Evolutionary conservation across 2,888 invertebrate species (phyloP), one percentile per base, ranked within the genome.

Genomic region (Chalcis sispes): DNA sequence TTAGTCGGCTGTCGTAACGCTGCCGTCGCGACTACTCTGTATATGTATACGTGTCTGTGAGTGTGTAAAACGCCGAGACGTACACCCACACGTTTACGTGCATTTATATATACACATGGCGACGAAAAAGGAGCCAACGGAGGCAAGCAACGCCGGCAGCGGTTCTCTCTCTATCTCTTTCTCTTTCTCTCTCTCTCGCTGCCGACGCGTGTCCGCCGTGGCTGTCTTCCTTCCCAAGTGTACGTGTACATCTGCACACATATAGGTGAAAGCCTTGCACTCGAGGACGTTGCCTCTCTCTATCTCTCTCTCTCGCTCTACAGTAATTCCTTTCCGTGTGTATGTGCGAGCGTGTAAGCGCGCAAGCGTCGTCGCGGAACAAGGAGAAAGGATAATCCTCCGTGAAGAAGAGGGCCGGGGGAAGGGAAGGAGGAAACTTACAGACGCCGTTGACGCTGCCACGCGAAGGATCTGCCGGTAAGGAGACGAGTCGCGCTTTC

Each of bases 361-460:
- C 50, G 64, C 46, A 23, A 62, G 42, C 50, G 64, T 32, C 48
- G 18, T 15, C 40, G 29, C 42, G 27, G 40, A 23, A 36, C 40
- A 52, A 20, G 52, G 66, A 73, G 73, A 73, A 67, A 73, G 73
- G 73, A 73, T 67, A 52, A 67, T 73, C 66, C 40, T 27, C 20
- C 42, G 56, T 13, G n/a, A n/a, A 42, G 66, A 20, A 32, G 7
- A 5, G 61, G 29, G 15, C 15, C 42, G 42, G 2, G 2, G 42
- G 15, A 42, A 42, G 50, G 52, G 50, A 25, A 56, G 29, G 56
- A 36, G 52, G 23, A 36, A 23, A n/a, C n/a, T n/a, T n/a, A n/a
- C n/a, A n/a, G n/a, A n/a, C n/a, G n/a, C n/a, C n/a, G n/a, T n/a
- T n/a, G n/a, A n/a, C n/a, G n/a, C n/a, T n/a, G n/a, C n/a, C n/a